Evolutionary conservation across 2,888 invertebrate genomes (phyloP).

Genomic region (Drosophila macrothrix): DNA sequence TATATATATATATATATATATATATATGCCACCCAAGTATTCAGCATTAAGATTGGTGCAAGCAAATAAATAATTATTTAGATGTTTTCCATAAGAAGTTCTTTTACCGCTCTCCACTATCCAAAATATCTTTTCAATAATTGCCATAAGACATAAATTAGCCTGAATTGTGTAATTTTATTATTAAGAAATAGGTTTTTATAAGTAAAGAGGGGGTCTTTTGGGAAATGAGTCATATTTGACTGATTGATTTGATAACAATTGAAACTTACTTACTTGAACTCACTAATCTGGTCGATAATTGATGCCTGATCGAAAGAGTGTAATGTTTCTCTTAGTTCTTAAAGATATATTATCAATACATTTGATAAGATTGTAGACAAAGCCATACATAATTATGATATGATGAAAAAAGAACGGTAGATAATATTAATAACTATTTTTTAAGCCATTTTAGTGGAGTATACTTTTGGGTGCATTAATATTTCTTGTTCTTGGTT

Average conservation of each 20-base stretch:
- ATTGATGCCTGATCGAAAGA: neutral
- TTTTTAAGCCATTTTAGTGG: neutral
- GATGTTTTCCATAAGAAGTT: too few species aligned
- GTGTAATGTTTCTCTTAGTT: neutral
- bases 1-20: too few species aligned
- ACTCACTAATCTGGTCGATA: neutral
- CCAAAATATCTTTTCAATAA: too few species aligned
- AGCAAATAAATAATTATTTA: too few species aligned
- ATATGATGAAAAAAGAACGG: neutral
- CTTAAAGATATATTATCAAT: neutral
- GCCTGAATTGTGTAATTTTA: neutral
- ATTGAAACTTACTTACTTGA: neutral
- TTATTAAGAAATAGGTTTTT: neutral
- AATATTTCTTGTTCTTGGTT: neutral
- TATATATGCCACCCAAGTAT: too few species aligned
- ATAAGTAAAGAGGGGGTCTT: neutral
- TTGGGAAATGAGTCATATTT: neutral
- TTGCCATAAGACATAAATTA: too few species aligned
- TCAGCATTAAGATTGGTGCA: too few species aligned
- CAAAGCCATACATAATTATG: neutral
- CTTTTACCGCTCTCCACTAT: too few species aligned
- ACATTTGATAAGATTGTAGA: conserved; percentile 31
- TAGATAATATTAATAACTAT: neutral
- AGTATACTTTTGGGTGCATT: conserved; percentile 53
- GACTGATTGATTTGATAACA: neutral